Evolutionary conservation across 2,797 vertebrate genomes (phyloP).

Genomic region (Tiaroga cobitis): DNA sequence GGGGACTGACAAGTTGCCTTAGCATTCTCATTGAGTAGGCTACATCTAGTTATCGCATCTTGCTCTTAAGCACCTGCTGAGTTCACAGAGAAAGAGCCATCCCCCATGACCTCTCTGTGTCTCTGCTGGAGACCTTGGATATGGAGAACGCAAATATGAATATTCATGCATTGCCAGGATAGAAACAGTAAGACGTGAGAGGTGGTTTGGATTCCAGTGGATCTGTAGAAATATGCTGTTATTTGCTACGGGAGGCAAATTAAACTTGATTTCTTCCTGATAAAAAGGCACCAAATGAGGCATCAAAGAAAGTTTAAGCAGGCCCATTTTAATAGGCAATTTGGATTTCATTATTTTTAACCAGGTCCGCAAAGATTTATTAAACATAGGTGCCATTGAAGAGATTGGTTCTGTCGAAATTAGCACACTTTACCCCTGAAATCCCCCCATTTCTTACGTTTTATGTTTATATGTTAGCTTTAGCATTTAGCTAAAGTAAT

Average conservation of each 20-base stretch:
- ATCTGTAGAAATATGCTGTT: slow-evolving; percentile 46
- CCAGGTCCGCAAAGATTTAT: slow-evolving; percentile 33
- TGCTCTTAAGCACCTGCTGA: slow-evolving; percentile 77
- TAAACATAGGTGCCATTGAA: slow-evolving; percentile 42
- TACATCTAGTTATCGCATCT: slow-evolving; percentile 82
- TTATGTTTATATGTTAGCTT: neutral
- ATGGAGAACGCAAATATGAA: slow-evolving; percentile 76
- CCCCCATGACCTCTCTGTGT: slow-evolving; percentile 73
- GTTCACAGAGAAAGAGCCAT: slow-evolving; percentile 77
- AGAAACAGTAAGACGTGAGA: slow-evolving; percentile 48
- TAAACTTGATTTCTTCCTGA: slow-evolving; percentile 42
- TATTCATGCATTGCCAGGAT: slow-evolving; percentile 55
- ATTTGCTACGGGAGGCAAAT: slow-evolving; percentile 54
- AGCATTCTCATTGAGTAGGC: slow-evolving; percentile 70
- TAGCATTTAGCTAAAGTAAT: neutral
- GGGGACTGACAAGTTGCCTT: slow-evolving; percentile 67
- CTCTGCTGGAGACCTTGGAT: slow-evolving; percentile 80
- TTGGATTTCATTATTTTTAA: slow-evolving; percentile 29
- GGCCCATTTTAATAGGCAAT: slow-evolving; percentile 42
- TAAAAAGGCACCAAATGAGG: slow-evolving; percentile 54
- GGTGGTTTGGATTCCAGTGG: slow-evolving; percentile 45
- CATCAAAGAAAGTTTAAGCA: slow-evolving; percentile 49
- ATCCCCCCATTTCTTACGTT: neutral
- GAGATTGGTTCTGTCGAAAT: slow-evolving; percentile 3
- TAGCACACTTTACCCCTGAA: neutral